Evolutionary conservation across 1,140 invertebrate species (phyloP).

Genomic region (Agraylea sexmaculata): DNA sequence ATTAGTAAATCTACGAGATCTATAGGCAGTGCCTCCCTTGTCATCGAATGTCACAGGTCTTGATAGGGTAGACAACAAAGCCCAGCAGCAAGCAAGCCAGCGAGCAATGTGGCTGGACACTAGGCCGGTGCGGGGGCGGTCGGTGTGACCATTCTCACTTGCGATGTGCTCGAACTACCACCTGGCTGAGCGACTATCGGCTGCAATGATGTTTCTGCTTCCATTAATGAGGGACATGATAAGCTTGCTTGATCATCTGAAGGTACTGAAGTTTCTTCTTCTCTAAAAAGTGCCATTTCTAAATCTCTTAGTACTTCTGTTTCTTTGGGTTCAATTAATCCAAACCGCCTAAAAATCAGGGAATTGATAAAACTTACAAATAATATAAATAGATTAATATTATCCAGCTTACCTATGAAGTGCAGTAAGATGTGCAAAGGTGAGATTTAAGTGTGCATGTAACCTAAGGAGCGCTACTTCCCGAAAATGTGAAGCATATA

Average conservation of each 20-base stretch:
- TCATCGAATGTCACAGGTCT: constrained; percentile 19
- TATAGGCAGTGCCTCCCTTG: too few species aligned
- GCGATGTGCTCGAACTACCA: too few species aligned
- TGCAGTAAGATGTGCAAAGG: constrained; percentile 91
- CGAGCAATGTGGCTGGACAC: constrained; percentile 21
- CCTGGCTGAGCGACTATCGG: constrained; percentile 34
- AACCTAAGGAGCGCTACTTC: constrained; percentile 85
- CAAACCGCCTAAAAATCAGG: constrained; percentile 64
- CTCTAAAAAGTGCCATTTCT: constrained; percentile 57
- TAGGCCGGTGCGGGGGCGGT: constrained; percentile 22
- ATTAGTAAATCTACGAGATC: neutral
- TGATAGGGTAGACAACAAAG: constrained; percentile 21
- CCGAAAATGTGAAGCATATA: constrained; percentile 95
- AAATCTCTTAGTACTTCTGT: constrained; percentile 85
- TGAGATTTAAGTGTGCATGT: constrained; percentile 89
- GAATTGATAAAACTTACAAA: neutral
- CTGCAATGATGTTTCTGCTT: constrained; percentile 31
- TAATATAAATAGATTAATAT: neutral
- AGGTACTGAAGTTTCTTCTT: constrained; percentile 31
- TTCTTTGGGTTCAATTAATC: constrained; percentile 89
- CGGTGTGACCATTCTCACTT: constrained; percentile 26
- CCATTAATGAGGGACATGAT: constrained; percentile 20
- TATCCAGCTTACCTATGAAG: constrained; percentile 39
- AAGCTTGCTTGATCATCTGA: constrained; percentile 5
- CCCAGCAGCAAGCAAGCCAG: constrained; percentile 17